These are phyloP conservation scores for Eupleurogrammus muticus DNA, from an alignment of 2,797 vertebrate genomes.

Conservation along the genomic window DNA sequence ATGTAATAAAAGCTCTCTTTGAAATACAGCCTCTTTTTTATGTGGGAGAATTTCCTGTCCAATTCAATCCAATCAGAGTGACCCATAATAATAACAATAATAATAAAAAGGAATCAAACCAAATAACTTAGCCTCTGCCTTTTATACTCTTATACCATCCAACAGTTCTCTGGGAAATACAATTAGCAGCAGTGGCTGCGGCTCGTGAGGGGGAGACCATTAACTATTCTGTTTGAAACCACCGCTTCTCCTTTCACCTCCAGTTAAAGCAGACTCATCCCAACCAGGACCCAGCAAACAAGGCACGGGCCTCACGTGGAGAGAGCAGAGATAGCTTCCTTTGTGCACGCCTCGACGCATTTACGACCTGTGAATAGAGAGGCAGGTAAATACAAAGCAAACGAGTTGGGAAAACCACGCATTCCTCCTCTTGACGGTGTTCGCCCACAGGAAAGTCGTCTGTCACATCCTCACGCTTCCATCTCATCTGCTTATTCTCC, in stretches of 20 bases:
- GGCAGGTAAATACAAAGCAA: conserved; percentile 13
- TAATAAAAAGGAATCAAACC: conserved; percentile 3
- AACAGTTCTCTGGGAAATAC: conserved; percentile 7
- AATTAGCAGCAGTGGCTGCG: neutral
- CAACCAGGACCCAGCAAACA: conserved; percentile 28
- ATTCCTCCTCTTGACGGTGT: neutral
- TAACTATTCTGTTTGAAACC: conserved; percentile 46
- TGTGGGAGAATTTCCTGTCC: conserved; percentile 23
- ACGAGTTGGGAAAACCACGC: neutral
- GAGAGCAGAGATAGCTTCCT: no score
- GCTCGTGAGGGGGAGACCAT: conserved; percentile 22
- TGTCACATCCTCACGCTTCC: conserved; percentile 6
- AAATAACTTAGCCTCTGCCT: conserved; percentile 36
- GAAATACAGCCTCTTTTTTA: conserved; percentile 35
- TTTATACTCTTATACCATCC: neutral
- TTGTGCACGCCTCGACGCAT: conserved; percentile 10
- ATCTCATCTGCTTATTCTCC: neutral
- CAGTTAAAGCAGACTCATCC: conserved; percentile 43
- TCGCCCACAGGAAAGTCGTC: neutral
- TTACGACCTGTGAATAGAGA: conserved; percentile 23
- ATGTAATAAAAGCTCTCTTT: conserved; percentile 28
- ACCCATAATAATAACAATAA: conserved; percentile 22
- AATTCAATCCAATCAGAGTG: conserved; percentile 24
- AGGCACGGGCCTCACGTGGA: neutral
- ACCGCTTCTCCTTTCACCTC: conserved; percentile 34